A percentile compares a stretch with the other conserved stretches of the same genome.
These are phyloP conservation scores for Mesoligia furuncula DNA, from an alignment of 2,888 invertebrate genomes.

Conservation along the genomic window DNA sequence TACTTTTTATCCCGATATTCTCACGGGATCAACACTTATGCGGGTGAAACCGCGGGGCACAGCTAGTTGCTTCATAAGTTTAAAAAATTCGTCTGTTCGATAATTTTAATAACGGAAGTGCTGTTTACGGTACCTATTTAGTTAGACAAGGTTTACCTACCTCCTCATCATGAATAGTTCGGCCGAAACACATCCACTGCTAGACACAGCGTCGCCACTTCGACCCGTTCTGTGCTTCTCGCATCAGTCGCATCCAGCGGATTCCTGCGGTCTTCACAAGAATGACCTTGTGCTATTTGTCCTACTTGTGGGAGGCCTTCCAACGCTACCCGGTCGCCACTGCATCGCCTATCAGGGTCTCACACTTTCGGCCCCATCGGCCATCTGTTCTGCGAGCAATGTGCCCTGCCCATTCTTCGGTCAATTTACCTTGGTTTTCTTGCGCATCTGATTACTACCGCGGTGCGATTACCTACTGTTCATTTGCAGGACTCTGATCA, in stretches of 20 bases:
- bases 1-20: too few relatives aligned
- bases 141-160: background rate
- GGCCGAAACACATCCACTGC: background rate
- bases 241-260: background rate
- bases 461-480: background rate
- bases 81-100: background rate
- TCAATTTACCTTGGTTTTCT: background rate
- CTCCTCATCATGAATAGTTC: background rate
- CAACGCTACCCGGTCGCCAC: background rate
- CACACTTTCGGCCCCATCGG: background rate
- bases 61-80: background rate
- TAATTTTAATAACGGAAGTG: background rate
- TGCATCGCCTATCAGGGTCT: background rate
- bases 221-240: background rate
- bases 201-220: background rate
- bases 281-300: background rate
- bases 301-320: background rate
- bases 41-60: too few relatives aligned
- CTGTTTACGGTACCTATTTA: too few relatives aligned
- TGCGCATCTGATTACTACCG: background rate
- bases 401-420: too few relatives aligned
- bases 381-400: too few relatives aligned
- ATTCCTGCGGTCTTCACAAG: background rate
- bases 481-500: background rate
- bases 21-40: too few relatives aligned